phyloP scores from a whole-genome alignment of 2,888 invertebrate genomes.

The Lysandra coridon region DNA sequence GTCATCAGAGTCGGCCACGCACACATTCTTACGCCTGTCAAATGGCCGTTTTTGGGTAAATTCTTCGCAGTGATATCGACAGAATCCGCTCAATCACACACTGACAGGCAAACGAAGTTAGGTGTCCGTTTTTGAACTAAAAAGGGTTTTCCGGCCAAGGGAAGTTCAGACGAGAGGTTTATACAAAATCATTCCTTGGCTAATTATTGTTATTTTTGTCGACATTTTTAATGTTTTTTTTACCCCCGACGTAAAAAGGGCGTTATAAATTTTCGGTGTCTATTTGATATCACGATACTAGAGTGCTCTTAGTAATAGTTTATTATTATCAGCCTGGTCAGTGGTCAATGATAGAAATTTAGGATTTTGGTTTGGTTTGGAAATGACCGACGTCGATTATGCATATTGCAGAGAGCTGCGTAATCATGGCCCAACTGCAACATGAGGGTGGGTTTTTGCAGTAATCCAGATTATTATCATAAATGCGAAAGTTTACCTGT shows the following conservation, averaged over 20 bases:
- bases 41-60: background rate
- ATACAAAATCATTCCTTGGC: background rate
- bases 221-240: background rate
- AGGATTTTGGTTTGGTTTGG: too few relatives aligned
- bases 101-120: constrained; percentile 16
- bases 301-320: too few relatives aligned
- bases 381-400: too few relatives aligned
- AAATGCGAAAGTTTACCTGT: too few relatives aligned
- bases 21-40: too few relatives aligned
- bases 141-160: constrained; percentile 12
- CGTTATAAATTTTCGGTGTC: background rate
- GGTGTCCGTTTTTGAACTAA: constrained; percentile 3
- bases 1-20: too few relatives aligned
- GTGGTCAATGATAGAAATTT: too few relatives aligned
- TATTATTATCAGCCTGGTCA: too few relatives aligned
- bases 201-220: background rate
- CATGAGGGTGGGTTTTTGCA: too few relatives aligned
- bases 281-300: background rate
- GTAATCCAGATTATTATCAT: too few relatives aligned
- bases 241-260: background rate
- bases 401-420: too few relatives aligned
- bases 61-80: background rate
- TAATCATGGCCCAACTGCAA: too few relatives aligned
- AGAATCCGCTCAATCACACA: constrained; percentile 4
- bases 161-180: background rate